Evolutionary conservation across 1,140 invertebrate genomes (phyloP).

Genomic region (Orussus abietinus): DNA sequence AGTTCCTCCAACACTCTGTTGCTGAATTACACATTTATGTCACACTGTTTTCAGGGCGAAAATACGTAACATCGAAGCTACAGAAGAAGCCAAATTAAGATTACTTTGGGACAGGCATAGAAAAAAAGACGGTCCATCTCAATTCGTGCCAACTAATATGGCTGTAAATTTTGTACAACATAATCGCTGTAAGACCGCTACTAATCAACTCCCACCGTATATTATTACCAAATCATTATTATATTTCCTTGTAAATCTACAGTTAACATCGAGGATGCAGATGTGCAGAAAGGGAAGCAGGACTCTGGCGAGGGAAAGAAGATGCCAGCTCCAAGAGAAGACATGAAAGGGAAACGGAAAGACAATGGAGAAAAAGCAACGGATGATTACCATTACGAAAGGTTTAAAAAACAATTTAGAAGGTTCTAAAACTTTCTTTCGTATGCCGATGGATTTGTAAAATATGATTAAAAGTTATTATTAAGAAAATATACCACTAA

Average conservation of each 20-base stretch:
- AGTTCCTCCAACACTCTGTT: slow-evolving; percentile 29
- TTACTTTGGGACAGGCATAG: slow-evolving; percentile 82
- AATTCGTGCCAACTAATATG: slow-evolving; percentile 97
- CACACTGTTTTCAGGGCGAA: slow-evolving; percentile 67
- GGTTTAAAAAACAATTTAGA: slow-evolving; percentile 94
- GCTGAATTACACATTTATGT: slow-evolving; percentile 12
- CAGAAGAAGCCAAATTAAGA: slow-evolving; percentile 94
- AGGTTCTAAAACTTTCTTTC: slow-evolving; percentile 63
- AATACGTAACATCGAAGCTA: slow-evolving; percentile 96
- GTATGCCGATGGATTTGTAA: not conserved
- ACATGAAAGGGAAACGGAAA: slow-evolving; percentile 61
- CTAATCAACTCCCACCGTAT: slow-evolving; percentile 13
- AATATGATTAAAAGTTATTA: not conserved
- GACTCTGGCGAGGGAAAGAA: slow-evolving; percentile 55
- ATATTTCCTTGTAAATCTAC: slow-evolving; percentile 35
- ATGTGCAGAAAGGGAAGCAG: slow-evolving; percentile 57
- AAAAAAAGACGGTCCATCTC: slow-evolving; percentile 91
- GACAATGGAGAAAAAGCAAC: slow-evolving; percentile 85
- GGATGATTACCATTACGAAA: slow-evolving; percentile 95
- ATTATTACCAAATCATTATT: not conserved
- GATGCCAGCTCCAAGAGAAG: slow-evolving; percentile 54
- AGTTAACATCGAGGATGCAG: slow-evolving; percentile 79
- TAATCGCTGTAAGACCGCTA: slow-evolving; percentile 73
- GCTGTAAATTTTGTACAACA: slow-evolving; percentile 97
- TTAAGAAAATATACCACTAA: no score